These are phyloP conservation scores for Eulemur albifrons DNA, from an alignment of 2,797 vertebrate genomes.

Conservation along the genomic window DNA sequence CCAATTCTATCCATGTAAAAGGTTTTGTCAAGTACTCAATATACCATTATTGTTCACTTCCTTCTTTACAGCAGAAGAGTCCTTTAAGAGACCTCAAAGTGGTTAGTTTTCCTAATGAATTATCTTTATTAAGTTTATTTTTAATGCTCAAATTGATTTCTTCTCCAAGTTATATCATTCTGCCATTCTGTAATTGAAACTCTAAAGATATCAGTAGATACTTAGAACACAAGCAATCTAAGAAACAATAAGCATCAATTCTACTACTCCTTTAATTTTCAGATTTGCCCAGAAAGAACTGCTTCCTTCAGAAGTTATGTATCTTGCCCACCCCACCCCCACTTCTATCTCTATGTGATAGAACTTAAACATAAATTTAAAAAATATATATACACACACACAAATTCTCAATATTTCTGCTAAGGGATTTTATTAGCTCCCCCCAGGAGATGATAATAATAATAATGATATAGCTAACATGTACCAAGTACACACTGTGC, in stretches of 20 bases:
- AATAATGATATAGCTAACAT: background rate
- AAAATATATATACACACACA: background rate
- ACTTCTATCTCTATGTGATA: background rate
- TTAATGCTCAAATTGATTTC: slow-evolving; percentile 65
- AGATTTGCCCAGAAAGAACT: background rate
- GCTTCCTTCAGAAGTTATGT: background rate
- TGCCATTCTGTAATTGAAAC: slow-evolving; percentile 49
- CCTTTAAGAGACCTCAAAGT: slow-evolving; percentile 44
- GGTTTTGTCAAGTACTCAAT: background rate
- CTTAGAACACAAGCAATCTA: slow-evolving; percentile 21
- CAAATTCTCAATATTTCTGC: background rate
- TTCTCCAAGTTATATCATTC: slow-evolving; percentile 37
- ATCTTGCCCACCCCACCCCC: background rate
- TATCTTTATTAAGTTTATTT: slow-evolving; percentile 65
- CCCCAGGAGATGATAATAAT: background rate
- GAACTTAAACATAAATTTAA: background rate
- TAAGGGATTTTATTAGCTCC: background rate
- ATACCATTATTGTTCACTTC: slow-evolving; percentile 29
- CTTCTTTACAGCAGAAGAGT: slow-evolving; percentile 51
- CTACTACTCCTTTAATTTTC: slow-evolving; percentile 25
- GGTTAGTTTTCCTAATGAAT: slow-evolving; percentile 66
- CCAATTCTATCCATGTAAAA: background rate
- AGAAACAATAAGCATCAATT: slow-evolving; percentile 38
- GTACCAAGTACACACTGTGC: background rate
- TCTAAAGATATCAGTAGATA: slow-evolving; percentile 28